phyloP scores from a whole-genome alignment of 2,888 invertebrate genomes.

The Geotrupes spiniger region DNA sequence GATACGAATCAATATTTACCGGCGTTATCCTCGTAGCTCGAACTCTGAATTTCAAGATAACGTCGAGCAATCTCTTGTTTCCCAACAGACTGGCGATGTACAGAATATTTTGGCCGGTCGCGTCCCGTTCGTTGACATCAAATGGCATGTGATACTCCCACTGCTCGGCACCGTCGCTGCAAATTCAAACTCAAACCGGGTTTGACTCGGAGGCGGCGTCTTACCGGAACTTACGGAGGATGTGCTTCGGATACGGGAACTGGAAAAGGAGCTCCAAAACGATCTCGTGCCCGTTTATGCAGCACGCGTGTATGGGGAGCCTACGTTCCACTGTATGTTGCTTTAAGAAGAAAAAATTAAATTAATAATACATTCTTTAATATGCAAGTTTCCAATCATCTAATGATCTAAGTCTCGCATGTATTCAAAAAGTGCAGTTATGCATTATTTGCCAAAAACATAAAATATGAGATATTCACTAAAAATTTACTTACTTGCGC shows the following conservation, averaged over 20 bases:
- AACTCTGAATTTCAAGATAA: constrained; percentile 70
- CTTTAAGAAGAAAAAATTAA: constrained; percentile 45
- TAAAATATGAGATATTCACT: background rate
- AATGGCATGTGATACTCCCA: constrained; percentile 88
- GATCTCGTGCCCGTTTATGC: constrained; percentile 79
- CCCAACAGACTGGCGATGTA: constrained; percentile 87
- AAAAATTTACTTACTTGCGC: constrained; percentile 58
- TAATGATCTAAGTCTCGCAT: too few species aligned
- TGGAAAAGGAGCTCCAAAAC: constrained; percentile 77
- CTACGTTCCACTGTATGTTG: constrained; percentile 88
- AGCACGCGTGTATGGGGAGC: constrained; percentile 90
- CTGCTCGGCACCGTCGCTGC: constrained; percentile 66
- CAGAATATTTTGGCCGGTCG: constrained; percentile 85
- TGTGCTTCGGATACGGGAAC: constrained; percentile 74
- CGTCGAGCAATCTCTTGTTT: constrained; percentile 73
- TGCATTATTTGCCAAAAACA: background rate
- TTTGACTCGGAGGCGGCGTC: constrained; percentile 13
- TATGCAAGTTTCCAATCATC: too few species aligned
- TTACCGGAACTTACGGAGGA: constrained; percentile 61
- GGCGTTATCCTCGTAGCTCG: constrained; percentile 52
- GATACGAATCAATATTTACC: constrained; percentile 7
- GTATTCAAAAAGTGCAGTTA: background rate
- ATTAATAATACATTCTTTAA: too few species aligned
- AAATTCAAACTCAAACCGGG: constrained; percentile 24
- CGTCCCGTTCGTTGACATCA: constrained; percentile 88